These are phyloP conservation scores for Gobiocypris rarus DNA, from an alignment of 2,113 vertebrate species.

Conservation along the genomic window DNA sequence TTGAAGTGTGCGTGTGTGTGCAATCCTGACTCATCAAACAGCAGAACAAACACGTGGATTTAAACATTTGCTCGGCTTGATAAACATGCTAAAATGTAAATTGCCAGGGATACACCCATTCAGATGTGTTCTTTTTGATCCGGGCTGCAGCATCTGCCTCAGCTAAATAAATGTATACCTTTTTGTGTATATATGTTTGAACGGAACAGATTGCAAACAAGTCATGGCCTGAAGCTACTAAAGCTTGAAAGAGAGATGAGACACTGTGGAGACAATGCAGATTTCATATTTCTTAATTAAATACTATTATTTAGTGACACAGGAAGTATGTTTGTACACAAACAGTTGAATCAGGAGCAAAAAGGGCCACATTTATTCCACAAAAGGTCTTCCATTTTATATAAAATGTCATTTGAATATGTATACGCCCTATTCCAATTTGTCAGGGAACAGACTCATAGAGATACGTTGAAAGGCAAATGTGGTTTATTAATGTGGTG, in stretches of 20 bases:
- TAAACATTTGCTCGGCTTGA: neutral
- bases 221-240: constrained; percentile 7
- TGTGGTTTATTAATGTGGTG: too few relatives aligned
- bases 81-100: constrained; percentile 13
- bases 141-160: constrained; percentile 41
- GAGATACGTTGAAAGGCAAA: too few relatives aligned
- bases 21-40: constrained; percentile 30
- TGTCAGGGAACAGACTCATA: too few relatives aligned
- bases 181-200: constrained; percentile 2
- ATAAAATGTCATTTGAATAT: neutral
- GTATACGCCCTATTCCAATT: neutral
- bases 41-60: constrained; percentile 17
- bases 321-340: neutral
- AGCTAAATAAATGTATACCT: constrained; percentile 32
- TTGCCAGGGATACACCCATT: constrained; percentile 30
- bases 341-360: neutral
- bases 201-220: constrained; percentile 4
- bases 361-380: neutral
- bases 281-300: neutral
- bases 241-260: neutral
- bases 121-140: constrained; percentile 43
- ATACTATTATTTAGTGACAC: neutral
- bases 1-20: neutral
- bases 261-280: neutral
- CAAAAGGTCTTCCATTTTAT: neutral